phyloP scores from a whole-genome alignment of 2,113 vertebrate species.

The Callionymus lyra region DNA sequence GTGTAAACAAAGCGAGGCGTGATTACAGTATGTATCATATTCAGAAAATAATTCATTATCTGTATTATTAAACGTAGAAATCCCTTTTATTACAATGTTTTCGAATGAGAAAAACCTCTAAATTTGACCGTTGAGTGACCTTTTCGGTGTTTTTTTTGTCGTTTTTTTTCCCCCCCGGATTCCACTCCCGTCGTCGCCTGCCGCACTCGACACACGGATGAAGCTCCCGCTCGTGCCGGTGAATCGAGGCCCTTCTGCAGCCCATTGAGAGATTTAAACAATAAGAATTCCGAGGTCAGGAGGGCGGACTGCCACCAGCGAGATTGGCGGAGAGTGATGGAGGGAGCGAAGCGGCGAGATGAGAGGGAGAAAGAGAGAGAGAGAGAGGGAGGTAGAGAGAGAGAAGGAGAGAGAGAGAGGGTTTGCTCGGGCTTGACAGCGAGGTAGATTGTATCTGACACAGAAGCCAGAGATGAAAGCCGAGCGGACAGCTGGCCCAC shows the following conservation, averaged over 20 bases:
- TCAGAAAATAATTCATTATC: too few species aligned
- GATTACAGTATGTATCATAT: too few species aligned
- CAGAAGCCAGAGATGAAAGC: slow-evolving; percentile 65
- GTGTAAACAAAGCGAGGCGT: too few species aligned
- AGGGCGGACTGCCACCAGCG: slow-evolving; percentile 39
- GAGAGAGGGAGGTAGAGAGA: neutral
- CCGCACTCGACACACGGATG: slow-evolving; percentile 3
- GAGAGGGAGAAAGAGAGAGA: neutral
- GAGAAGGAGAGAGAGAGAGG: slow-evolving; percentile 31
- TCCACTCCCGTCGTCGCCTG: neutral
- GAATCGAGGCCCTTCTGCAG: slow-evolving; percentile 35
- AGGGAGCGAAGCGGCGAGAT: slow-evolving; percentile 8
- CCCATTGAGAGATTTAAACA: slow-evolving; percentile 27
- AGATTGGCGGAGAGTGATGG: slow-evolving; percentile 16
- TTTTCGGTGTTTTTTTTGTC: too few species aligned
- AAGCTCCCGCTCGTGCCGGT: slow-evolving; percentile 14
- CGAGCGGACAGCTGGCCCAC: slow-evolving; percentile 63
- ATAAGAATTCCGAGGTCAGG: slow-evolving; percentile 23
- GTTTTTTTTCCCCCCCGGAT: neutral
- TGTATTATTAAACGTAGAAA: too few species aligned
- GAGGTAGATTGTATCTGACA: slow-evolving; percentile 61
- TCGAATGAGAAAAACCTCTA: too few species aligned
- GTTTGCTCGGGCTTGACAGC: slow-evolving; percentile 52
- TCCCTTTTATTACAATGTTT: too few species aligned
- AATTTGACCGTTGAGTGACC: too few species aligned